Base-by-base conservation (phyloP, 2,113 vertebrate genomes). In the Edolisoma coerulescens region DNA sequence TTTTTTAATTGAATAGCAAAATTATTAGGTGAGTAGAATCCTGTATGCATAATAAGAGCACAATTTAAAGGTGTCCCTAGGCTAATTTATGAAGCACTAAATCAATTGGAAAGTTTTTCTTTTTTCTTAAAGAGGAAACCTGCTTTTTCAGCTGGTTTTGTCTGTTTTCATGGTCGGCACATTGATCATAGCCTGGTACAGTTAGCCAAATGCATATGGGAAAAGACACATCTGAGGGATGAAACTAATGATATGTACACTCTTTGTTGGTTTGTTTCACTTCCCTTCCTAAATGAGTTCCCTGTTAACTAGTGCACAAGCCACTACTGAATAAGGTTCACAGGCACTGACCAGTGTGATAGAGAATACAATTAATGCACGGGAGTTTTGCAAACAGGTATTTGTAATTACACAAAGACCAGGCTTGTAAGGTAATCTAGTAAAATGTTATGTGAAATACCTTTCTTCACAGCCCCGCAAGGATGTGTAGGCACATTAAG, bases 41-140 rank as follows among this genome's bases (percentile, higher is more conserved):
- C 82, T 97, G 96, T 97, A 97, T 97, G 92, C 93, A 97, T 97
- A 96, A 97, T 89, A 97, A 97, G 92, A 98, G 59, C 94, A 96
- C 93, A 97, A 97, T 97, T 97, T 97, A 97, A 96, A 97, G 87
- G 93, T 98, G 96, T 98, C 97, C 97, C 95, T 95, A 96, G 95
- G 95, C 96, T 97, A 97, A 97, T 97, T 96, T 95, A 96, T 97
- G 91, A 98, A 98, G 90, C 89, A 97, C 93, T 97, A 94, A 95
- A 97, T 97, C 90, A 97, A 91, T 96, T 83, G 74, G 65, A 91
- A 97, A 96, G 86, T 90, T 96, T 90, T 93, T 57, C 49, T 85
- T 90, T 91, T 95, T 93, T 95, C 89, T 89, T 88, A 94, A 96
- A 96, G 93, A 96, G 82, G 61, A 95, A 87, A 86, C 85, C 87